phyloP scores from a whole-genome alignment of 37 sponge, comb jelly and placozoan genomes.

The Spongilla lacustris region DNA sequence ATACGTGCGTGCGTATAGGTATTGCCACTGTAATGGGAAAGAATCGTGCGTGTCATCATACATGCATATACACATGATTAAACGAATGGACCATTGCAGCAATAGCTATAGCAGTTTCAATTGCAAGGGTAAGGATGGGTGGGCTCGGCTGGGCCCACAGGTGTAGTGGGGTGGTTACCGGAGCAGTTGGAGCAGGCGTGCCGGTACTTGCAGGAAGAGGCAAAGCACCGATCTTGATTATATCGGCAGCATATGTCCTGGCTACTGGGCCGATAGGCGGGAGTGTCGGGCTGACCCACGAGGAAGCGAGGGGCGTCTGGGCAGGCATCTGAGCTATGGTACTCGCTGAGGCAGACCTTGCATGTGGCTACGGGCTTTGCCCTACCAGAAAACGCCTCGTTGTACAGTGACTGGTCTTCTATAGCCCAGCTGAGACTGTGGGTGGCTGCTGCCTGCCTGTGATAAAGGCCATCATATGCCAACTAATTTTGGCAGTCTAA shows the following conservation, averaged over 20 bases:
- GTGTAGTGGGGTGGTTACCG: background rate
- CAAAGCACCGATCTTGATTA: background rate
- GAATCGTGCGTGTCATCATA: background rate
- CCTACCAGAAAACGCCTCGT: background rate
- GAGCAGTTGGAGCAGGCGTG: constrained; percentile 1
- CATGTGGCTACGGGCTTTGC: background rate
- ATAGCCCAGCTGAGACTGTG: background rate
- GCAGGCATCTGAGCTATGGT: background rate
- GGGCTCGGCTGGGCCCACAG: background rate
- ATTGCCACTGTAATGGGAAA: background rate
- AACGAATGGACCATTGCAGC: background rate
- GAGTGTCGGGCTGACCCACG: background rate
- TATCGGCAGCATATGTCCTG: background rate
- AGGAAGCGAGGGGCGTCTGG: background rate
- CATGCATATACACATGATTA: background rate
- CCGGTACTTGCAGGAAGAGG: background rate
- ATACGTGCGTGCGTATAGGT: background rate
- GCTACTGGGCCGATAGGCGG: background rate
- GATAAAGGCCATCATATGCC: background rate
- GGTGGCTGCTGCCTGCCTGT: background rate
- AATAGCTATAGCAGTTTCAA: background rate
- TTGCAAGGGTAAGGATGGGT: background rate
- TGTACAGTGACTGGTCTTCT: background rate
- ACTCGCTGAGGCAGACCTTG: background rate
- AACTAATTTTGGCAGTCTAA: background rate